Evolutionary conservation across 2,888 invertebrate genomes (phyloP), one percentile per base, ranked within the genome.

Genomic region (Drosophila acutilabella): DNA sequence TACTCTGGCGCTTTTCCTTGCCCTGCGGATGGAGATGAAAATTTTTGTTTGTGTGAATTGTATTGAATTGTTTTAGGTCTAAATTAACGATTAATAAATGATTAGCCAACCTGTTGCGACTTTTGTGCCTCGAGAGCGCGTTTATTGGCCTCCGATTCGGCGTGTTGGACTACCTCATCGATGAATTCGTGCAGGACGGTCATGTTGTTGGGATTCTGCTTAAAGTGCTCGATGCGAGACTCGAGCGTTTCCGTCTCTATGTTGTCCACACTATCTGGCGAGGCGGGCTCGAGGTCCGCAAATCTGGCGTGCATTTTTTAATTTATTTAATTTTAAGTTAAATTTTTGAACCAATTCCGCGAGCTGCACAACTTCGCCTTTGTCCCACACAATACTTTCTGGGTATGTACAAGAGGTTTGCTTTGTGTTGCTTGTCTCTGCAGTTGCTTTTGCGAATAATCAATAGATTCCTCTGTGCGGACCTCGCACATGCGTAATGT

Each of bases 101-200:
- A 62, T 69, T 67, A 59, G 61, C 72, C 40, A 74, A 91, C 91
- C 92, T 93, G 94, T 93, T 93, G 93, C 91, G 93, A 93, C 92
- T 93, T 93, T 45, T 92, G 93, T 93, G 92, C 70, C 68, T 84
- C 89, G 58, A 83, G 76, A 41, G 72, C 71, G 93, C 94, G 94
- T 82, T 93, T 90, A 81, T 93, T 93, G 77, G 94, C 94, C 91
- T 94, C 94, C 90, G 93, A 93, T 91, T 94, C 94, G 74, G 94
- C 94, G 90, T 93, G 93, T 89, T 93, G 93, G 89, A 94, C 93
- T 67, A 94, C 93, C 90, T 94, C 94, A 84, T 94, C 94, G 76
- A 95, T 93, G 91, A 94, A 94, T 79, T 94, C 94, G 70, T 93
- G 93, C 54, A 94, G 93, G 68, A 93, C 92, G 70, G 94, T 93